Evolutionary conservation across 2,888 invertebrate species (phyloP).

Genomic region (Plagodis dolabraria): DNA sequence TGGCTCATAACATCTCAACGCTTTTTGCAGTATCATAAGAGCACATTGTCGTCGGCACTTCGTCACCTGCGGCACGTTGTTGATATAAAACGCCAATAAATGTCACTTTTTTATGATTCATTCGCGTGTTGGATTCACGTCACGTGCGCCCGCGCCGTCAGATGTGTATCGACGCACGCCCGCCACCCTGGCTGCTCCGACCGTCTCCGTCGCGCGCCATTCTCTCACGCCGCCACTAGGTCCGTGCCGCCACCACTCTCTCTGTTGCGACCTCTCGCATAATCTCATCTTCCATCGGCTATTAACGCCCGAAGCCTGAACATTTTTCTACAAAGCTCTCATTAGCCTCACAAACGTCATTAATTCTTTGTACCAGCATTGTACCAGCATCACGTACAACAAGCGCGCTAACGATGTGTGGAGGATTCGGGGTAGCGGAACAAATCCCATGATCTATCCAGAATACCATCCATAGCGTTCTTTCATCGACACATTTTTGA

Average conservation of each 20-base stretch:
- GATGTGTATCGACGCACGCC: conserved; percentile 74
- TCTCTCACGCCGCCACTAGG: conserved; percentile 61
- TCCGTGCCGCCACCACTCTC: conserved; percentile 32
- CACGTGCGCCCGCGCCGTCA: conserved; percentile 75
- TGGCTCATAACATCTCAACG: conserved; percentile 52
- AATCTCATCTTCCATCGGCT: conserved; percentile 67
- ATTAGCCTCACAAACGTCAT: conserved; percentile 79
- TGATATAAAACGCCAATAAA: conserved; percentile 84
- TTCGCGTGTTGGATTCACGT: conserved; percentile 70
- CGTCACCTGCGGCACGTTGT: conserved; percentile 76
- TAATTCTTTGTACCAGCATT: conserved; percentile 71
- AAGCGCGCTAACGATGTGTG: conserved; percentile 82
- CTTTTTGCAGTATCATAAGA: conserved; percentile 79
- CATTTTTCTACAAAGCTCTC: conserved; percentile 74
- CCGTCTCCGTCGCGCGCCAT: conserved; percentile 55
- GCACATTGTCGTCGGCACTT: conserved; percentile 64
- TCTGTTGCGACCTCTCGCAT: conserved; percentile 48
- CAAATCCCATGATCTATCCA: conserved; percentile 74
- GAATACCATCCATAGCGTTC: conserved; percentile 63
- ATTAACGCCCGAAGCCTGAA: conserved; percentile 64
- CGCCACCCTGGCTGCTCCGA: conserved; percentile 64
- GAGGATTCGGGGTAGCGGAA: conserved; percentile 81
- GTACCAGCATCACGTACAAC: conserved; percentile 73
- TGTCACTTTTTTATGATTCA: conserved; percentile 83
- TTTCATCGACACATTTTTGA: conserved; percentile 68